Percentiles rank a stretch among this genome's conserved stretches.
Evolutionary conservation across 2,797 vertebrate species (phyloP).

Genomic region (Potorous gilbertii): DNA sequence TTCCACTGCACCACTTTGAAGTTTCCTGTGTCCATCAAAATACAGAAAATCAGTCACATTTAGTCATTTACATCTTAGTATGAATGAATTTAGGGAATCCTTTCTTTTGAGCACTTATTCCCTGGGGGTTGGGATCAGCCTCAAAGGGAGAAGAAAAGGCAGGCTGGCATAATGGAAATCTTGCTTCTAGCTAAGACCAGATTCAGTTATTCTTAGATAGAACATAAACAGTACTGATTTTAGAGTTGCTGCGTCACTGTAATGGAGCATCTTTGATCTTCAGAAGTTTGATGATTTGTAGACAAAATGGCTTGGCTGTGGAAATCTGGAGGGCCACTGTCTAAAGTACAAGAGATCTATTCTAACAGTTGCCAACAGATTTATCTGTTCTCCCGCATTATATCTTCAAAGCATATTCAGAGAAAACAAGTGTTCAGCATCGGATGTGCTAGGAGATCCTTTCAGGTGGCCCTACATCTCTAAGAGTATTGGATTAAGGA

Average conservation of each 20-base stretch:
- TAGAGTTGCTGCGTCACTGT: neutral
- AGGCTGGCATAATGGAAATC: neutral
- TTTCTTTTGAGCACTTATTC: neutral
- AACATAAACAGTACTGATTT: neutral
- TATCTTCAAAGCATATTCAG: neutral
- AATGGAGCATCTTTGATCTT: neutral
- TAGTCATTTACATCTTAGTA: neutral
- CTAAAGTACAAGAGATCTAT: neutral
- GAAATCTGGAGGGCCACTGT: neutral
- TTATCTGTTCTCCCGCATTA: neutral
- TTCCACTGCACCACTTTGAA: neutral
- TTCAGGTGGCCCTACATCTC: neutral
- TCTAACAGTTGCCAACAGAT: neutral
- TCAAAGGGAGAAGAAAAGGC: neutral
- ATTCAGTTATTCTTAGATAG: neutral
- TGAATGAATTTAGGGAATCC: neutral
- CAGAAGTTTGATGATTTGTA: neutral
- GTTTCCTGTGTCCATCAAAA: neutral
- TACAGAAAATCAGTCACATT: neutral
- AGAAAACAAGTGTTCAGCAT: neutral
- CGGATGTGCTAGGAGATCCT: neutral
- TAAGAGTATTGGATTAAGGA: neutral
- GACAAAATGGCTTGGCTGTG: neutral
- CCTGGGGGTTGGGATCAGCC: neutral
- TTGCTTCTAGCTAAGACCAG: neutral